Evolutionary conservation across 2,797 vertebrate species (phyloP), one percentile per base, ranked within the genome.

Genomic region (Anguilla obscura): DNA sequence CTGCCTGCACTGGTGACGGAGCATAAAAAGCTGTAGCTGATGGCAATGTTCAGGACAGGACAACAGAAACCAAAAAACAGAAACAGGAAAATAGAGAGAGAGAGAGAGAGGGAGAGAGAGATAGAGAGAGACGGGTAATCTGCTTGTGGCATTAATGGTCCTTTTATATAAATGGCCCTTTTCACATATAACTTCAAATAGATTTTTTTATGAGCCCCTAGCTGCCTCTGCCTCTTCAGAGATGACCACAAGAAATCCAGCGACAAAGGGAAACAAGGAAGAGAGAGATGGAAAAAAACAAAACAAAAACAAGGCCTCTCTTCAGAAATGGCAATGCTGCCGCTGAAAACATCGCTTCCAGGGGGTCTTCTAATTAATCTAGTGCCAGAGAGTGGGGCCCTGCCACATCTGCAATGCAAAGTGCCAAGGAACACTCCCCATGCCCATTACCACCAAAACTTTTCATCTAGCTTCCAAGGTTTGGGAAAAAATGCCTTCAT

Each of bases 341-440:
- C 89, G 90, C 89, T 94, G 91, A 93, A 95, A 93, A 92, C 91
- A 93, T 91, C 93, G 92, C 87, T 94, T 91, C 92, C 92, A 87
- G 95, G 95, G 95, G 95, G 94, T 92, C 92, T 90, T 94, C 93
- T 96, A 96, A 96, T 96, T 97, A 96, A 96, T 95, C 93, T 90
- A 86, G 91, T 91, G 92, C 91, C 93, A 91, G 69, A 93, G 93
- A 95, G 89, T 86, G 74, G 91, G 89, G 14, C 2, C 90, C 91
- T n/a, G 56, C 84, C 90, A 91, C 94, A 93, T 95, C 93, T 95
- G 94, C 91, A 93, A 91, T 91, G 91, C 89, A 93, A 93, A 94
- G 88, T 91, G 90, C 40, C 84, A 83, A 87, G 88, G 93, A 93
- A 94, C 95, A 92, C 93, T 95, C 93, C 91, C 93, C 94, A 92